Base-by-base conservation (phyloP, 2,888 invertebrate species). In the Drosophila borborema region DNA sequence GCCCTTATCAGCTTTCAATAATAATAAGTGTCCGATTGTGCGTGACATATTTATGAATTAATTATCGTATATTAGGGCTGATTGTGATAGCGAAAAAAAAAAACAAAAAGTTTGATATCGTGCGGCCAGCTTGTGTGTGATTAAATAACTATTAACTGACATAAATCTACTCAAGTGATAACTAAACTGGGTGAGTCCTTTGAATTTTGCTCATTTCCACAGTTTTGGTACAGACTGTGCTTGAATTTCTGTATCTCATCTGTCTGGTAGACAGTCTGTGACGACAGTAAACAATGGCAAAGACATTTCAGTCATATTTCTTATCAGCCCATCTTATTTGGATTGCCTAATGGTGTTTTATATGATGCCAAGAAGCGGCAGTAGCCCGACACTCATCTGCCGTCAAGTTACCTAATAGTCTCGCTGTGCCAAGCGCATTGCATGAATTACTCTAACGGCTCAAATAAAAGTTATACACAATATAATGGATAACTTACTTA, bases 241-340 rank as follows among this genome's bases (percentile, higher is more conserved):
- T 48, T 16, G 64, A 70, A 65, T 64, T 59, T 59, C 64, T 41
- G 65, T 63, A 59, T 61, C 66, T 55, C 41, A 77, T 58, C 58
- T 59, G 46, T 64, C 51, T 20, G 31, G n/a, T 8, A 8, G 18
- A 36, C 28, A 43, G 14, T 23, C 20, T 9, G 36, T 14, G 49
- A 46, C 49, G 40, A 46, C 53, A 59, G 56, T 80, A 73, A 74
- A 74, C 64, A 63, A 51, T 58, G 18, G 12, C 31, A 58, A 66
- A 53, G 67, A 66, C 69, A 66, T 61, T 72, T 67, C 54, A 46
- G 20, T 45, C 31, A 53, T 51, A 38, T 53, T 23, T 64, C 73
- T 83, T 88, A 83, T 86, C 84, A 70, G 49, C 43, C 61, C 23
- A 8, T 31, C n/a, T 36, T 61, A 34, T 61, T 40, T 67, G 49